Percentiles rank a stretch among this genome's conserved stretches.
These are phyloP conservation scores for Pardosa pseudoannulata DNA, from an alignment of 2,888 invertebrate species.

Conservation along the genomic window DNA sequence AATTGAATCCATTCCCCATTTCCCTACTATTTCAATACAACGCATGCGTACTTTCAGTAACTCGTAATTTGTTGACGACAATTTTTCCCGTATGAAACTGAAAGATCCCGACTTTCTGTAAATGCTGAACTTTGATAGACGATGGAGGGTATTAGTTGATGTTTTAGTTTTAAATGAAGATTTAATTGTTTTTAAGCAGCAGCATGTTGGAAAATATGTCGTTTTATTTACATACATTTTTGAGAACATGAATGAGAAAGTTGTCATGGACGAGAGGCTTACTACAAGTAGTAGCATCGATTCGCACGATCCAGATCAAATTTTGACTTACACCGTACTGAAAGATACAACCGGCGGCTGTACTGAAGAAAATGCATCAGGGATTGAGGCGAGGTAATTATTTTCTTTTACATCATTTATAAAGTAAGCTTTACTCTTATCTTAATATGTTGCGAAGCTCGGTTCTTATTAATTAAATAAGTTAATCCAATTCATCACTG, in stretches of 20 bases:
- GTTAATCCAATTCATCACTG: no score
- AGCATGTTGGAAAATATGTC: constrained; percentile 28
- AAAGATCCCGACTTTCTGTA: neutral
- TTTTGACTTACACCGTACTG: constrained; percentile 59
- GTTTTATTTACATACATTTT: constrained; percentile 24
- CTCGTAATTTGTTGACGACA: neutral
- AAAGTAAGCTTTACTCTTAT: no score
- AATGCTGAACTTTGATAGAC: constrained; percentile 25
- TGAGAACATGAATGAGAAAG: constrained; percentile 33
- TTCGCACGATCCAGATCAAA: constrained; percentile 49
- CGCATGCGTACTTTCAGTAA: neutral
- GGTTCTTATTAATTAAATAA: no score
- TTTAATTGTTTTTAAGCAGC: neutral
- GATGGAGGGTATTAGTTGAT: constrained; percentile 56
- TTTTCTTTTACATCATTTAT: neutral
- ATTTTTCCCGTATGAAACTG: constrained; percentile 7
- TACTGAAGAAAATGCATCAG: constrained; percentile 54
- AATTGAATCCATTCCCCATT: neutral
- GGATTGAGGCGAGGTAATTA: constrained; percentile 55
- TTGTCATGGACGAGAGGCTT: constrained; percentile 54
- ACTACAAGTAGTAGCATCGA: constrained; percentile 64
- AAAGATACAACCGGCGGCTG: constrained; percentile 54
- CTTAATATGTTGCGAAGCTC: no score
- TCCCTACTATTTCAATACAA: neutral
- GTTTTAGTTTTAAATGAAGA: constrained; percentile 3